Conservation (phyloP, 2,888 invertebrate species). For the Hyalella azteca region DNA sequence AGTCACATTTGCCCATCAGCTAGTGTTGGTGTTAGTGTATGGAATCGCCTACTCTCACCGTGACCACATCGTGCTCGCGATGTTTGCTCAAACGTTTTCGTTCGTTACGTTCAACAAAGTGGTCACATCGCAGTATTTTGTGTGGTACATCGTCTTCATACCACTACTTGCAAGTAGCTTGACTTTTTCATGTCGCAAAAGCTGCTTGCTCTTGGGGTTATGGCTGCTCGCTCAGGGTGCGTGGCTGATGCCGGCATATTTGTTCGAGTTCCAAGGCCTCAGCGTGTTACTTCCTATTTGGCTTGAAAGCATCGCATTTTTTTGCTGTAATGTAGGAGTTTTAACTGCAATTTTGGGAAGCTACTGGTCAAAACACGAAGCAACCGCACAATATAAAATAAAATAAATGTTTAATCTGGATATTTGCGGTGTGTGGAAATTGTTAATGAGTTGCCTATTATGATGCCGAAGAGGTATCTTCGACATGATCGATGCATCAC, state of each 20-base stretch:
- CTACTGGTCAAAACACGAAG: slow-evolving; percentile 26
- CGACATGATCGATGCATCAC: too few relatives aligned
- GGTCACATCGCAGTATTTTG: slow-evolving; percentile 90
- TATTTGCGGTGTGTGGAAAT: too few relatives aligned
- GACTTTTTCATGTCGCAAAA: slow-evolving; percentile 65
- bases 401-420: too few relatives aligned
- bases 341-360: slow-evolving; percentile 68
- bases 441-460: too few relatives aligned
- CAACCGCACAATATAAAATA: neutral
- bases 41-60: slow-evolving; percentile 74
- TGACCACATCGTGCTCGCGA: slow-evolving; percentile 79
- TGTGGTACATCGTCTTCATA: slow-evolving; percentile 91
- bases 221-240: slow-evolving; percentile 75
- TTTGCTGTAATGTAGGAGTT: slow-evolving; percentile 78
- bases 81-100: slow-evolving; percentile 82
- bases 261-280: slow-evolving; percentile 84
- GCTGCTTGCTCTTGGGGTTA: slow-evolving; percentile 66
- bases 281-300: slow-evolving; percentile 86
- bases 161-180: slow-evolving; percentile 81
- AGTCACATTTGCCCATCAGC: slow-evolving; percentile 72
- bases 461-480: too few relatives aligned
- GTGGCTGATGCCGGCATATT: slow-evolving; percentile 91
- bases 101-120: slow-evolving; percentile 95
- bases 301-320: slow-evolving; percentile 82
- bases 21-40: slow-evolving; percentile 71